Conservation (phyloP, 1,140 invertebrate species). For the Bombus breviceps region DNA sequence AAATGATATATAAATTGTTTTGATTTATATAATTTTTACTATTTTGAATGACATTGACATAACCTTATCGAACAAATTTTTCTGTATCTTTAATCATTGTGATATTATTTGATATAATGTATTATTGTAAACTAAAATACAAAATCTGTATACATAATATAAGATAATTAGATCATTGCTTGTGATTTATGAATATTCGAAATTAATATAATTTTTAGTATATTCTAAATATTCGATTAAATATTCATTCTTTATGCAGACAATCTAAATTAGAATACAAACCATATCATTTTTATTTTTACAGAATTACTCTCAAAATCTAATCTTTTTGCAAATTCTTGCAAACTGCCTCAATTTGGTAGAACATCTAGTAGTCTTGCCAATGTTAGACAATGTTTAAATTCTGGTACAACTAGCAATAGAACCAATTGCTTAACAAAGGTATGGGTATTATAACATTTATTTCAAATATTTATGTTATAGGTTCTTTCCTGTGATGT, state of each 20-base stretch:
- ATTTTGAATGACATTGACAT: conserved; percentile 18
- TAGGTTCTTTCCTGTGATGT: background rate
- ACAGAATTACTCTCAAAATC: conserved; percentile 51
- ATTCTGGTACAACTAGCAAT: conserved; percentile 38
- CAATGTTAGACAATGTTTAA: conserved; percentile 38
- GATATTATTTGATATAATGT: no score
- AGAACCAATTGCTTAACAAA: conserved; percentile 26
- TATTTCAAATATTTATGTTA: background rate
- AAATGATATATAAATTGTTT: background rate
- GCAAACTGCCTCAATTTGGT: conserved; percentile 35
- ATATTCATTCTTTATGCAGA: background rate
- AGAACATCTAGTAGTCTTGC: conserved; percentile 43
- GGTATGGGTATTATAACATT: conserved; percentile 30
- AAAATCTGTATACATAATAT: background rate
- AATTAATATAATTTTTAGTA: background rate
- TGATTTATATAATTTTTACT: conserved; percentile 57
- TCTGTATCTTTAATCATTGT: background rate
- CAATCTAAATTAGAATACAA: background rate
- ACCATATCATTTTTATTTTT: conserved; percentile 17
- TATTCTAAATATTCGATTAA: background rate
- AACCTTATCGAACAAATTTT: background rate
- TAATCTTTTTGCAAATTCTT: conserved; percentile 29
- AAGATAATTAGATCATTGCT: background rate
- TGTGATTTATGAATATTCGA: background rate
- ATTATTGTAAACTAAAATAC: background rate